phyloP scores from a whole-genome alignment of 1,140 invertebrate species.

The Micrasema longulum region DNA sequence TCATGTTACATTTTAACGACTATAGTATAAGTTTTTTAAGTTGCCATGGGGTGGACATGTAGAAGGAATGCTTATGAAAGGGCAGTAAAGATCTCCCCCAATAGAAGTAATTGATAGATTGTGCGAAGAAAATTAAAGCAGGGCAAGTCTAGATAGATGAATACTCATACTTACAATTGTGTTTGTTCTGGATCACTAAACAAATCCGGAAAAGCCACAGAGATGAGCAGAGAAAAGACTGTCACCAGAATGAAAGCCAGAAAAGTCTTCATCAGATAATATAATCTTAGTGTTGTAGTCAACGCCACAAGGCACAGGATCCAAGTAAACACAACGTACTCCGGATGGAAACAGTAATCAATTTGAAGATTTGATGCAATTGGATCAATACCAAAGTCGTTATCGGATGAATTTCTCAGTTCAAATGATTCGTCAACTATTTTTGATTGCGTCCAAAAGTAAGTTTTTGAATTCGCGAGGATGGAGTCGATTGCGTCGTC shows the following conservation, averaged over 20 bases:
- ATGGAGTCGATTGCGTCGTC: constrained; percentile 18
- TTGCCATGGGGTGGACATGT: too few relatives aligned
- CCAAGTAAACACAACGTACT: constrained; percentile 95
- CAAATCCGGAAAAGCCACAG: constrained; percentile 68
- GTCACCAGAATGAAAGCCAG: constrained; percentile 82
- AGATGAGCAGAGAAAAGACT: constrained; percentile 77
- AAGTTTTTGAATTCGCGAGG: constrained; percentile 12
- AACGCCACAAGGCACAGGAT: constrained; percentile 91
- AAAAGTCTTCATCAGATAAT: constrained; percentile 89
- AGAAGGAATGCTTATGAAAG: too few relatives aligned
- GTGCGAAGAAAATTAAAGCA: too few relatives aligned
- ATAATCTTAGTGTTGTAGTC: constrained; percentile 92
- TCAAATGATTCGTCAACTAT: too few relatives aligned
- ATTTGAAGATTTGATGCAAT: background rate
- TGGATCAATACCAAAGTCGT: too few relatives aligned
- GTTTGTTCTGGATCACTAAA: constrained; percentile 55
- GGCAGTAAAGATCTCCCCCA: too few relatives aligned
- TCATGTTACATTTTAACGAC: too few relatives aligned
- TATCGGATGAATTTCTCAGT: too few relatives aligned
- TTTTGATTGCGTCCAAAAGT: background rate
- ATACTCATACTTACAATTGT: constrained; percentile 49
- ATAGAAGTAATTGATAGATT: too few relatives aligned
- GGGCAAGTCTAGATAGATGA: too few relatives aligned
- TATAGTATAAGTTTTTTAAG: too few relatives aligned
- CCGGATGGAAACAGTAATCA: constrained; percentile 73